Conservation (phyloP, 2,113 vertebrate genomes). For the Syngnathus typhle region DNA sequence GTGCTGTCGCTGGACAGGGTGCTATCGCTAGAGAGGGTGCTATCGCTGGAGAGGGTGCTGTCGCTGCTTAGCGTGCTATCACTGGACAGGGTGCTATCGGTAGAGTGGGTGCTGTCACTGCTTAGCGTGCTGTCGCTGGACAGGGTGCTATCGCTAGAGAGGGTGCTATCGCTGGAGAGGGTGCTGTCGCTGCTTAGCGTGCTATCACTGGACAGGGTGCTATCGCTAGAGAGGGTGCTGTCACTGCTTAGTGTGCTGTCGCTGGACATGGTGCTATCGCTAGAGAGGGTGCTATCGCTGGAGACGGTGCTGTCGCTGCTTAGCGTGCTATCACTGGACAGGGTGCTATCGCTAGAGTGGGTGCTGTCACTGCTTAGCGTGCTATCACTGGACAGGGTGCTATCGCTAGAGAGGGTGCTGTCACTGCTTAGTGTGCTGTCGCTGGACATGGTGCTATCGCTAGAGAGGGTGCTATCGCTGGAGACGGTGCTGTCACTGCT, state of each 20-base stretch:
- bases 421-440: not conserved
- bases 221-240: not conserved
- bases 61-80: not conserved
- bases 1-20: not conserved
- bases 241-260: not conserved
- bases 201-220: not conserved
- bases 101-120: not conserved
- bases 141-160: not conserved
- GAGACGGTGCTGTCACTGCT: not conserved
- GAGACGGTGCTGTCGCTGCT: not conserved
- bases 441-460: not conserved
- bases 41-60: not conserved
- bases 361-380: not conserved
- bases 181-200: not conserved
- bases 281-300: not conserved
- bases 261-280: not conserved
- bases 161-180: not conserved
- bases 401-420: not conserved
- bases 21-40: not conserved
- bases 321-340: not conserved
- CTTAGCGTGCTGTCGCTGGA: not conserved
- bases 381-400: not conserved
- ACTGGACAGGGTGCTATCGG: not conserved
- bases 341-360: not conserved
- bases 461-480: not conserved